A percentile compares a stretch with the other conserved stretches of the same genome.
These are phyloP conservation scores for Chunga burmeisteri DNA, from an alignment of 2,113 vertebrate genomes.

Conservation along the genomic window DNA sequence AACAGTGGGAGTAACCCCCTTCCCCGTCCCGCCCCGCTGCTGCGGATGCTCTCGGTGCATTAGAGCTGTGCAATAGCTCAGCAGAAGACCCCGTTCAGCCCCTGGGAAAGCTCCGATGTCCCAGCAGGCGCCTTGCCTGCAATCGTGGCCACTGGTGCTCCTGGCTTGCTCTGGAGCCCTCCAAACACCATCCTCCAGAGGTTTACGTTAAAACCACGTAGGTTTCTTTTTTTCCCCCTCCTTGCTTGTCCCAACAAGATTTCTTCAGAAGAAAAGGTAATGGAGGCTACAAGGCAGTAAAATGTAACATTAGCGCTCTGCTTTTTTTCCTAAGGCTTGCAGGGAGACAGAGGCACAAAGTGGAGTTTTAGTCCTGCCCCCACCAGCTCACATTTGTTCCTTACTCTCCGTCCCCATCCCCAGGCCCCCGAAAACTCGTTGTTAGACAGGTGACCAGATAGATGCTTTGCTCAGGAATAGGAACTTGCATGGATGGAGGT, in stretches of 20 bases:
- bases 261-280: not conserved
- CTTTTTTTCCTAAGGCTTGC: not conserved
- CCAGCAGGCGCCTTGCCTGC: not conserved
- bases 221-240: not conserved
- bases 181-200: not conserved
- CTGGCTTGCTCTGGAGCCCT: not conserved
- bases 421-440: not conserved
- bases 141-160: not conserved
- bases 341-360: not conserved
- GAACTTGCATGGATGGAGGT: not conserved
- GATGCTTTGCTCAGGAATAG: not conserved
- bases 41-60: rapidly evolving
- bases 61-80: not conserved
- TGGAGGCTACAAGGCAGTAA: not conserved
- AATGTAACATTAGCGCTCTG: rapidly evolving
- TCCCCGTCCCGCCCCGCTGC: rapidly evolving
- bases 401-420: not conserved
- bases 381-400: not conserved
- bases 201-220: rapidly evolving
- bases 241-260: not conserved
- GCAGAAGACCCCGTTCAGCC: not conserved
- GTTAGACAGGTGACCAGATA: not conserved
- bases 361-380: not conserved
- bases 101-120: too few relatives aligned
- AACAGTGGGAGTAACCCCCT: not conserved